A percentile compares a stretch with the other conserved stretches of the same genome.
Conservation (phyloP, 2,797 vertebrate species). For the Smutsia temminckii region DNA sequence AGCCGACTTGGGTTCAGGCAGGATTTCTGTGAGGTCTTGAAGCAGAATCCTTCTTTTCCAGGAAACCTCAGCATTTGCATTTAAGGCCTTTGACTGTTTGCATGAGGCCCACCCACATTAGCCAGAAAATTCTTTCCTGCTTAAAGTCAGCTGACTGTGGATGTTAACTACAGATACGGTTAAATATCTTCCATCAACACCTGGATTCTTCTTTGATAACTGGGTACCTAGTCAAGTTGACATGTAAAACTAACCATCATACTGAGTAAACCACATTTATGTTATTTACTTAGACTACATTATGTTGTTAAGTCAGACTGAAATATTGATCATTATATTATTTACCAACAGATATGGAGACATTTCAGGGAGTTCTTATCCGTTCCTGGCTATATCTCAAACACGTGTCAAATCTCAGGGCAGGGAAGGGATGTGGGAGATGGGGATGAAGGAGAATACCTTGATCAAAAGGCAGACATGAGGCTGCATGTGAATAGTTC, state of each 20-base stretch:
- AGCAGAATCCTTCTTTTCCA: not conserved
- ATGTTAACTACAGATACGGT: too few species aligned
- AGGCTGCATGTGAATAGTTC: accelerated
- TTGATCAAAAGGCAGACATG: not conserved
- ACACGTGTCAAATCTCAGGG: not conserved
- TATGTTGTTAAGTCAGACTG: too few species aligned
- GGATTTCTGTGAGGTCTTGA: not conserved
- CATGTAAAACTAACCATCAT: too few species aligned
- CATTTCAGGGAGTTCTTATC: not conserved
- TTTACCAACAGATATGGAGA: too few species aligned
- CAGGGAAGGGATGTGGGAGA: not conserved
- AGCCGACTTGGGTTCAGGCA: not conserved
- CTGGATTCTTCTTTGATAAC: not conserved
- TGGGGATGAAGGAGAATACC: not conserved
- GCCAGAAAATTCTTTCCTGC: not conserved
- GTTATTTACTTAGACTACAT: too few species aligned
- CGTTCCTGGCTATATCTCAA: not conserved
- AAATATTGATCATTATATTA: too few species aligned
- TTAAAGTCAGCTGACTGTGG: not conserved
- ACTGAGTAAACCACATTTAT: accelerated
- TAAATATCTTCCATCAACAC: too few species aligned
- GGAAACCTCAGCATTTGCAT: not conserved
- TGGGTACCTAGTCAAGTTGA: too few species aligned
- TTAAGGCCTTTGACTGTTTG: not conserved
- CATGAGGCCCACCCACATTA: not conserved